phyloP scores from a whole-genome alignment of 92 coral and sea anemone species.

The Pocillopora grandis region DNA sequence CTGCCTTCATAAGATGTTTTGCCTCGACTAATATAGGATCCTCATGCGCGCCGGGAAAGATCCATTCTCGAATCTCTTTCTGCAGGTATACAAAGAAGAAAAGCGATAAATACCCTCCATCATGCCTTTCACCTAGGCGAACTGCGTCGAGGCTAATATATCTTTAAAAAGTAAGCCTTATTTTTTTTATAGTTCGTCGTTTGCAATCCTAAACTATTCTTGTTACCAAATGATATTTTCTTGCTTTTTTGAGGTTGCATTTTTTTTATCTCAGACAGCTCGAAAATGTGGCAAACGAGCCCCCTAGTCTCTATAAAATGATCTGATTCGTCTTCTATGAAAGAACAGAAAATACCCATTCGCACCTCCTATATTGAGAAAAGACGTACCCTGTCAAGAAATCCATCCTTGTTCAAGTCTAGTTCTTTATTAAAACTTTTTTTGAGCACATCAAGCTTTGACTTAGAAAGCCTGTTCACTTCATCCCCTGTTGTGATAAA shows the following conservation, averaged over 20 bases:
- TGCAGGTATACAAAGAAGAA: slow-evolving; percentile 7
- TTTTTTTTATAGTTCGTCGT: no score
- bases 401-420: slow-evolving; percentile 70
- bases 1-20: slow-evolving; percentile 70
- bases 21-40: slow-evolving; percentile 71
- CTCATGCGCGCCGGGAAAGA: slow-evolving; percentile 58
- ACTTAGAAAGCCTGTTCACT: slow-evolving; percentile 4
- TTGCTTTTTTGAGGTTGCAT: no score
- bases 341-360: not conserved
- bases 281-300: no score
- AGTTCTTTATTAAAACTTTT: slow-evolving; percentile 65
- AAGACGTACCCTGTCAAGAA: slow-evolving; percentile 61
- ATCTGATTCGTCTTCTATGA: not conserved
- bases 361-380: no score
- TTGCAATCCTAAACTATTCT: no score
- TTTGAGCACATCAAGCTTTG: slow-evolving; percentile 26
- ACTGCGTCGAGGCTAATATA: no score
- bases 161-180: no score
- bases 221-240: no score
- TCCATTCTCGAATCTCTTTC: slow-evolving; percentile 74
- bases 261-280: no score
- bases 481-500: slow-evolving; percentile 37
- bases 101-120: not conserved
- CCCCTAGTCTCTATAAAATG: no score
- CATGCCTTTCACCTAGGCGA: no score